Conservation (phyloP, 2,888 invertebrate species). For the Dione juno region DNA sequence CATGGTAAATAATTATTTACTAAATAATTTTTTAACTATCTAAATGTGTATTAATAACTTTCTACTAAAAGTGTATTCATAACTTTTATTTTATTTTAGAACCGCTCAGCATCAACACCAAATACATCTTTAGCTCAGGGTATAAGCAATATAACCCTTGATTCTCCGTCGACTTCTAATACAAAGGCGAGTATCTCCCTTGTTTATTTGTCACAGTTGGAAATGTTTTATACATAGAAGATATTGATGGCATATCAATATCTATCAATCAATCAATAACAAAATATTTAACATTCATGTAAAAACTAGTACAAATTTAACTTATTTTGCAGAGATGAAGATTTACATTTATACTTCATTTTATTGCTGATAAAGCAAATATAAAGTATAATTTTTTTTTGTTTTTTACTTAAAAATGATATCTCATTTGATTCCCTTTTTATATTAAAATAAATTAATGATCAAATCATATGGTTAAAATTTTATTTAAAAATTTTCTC, state of each 20-base stretch:
- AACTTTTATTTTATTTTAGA: slow-evolving; percentile 58
- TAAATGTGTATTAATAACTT: too few relatives aligned
- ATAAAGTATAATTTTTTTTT: neutral
- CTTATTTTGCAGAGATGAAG: neutral
- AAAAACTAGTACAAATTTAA: neutral
- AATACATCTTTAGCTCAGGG: slow-evolving; percentile 64
- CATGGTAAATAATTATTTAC: slow-evolving; percentile 83
- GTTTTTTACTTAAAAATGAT: too few relatives aligned
- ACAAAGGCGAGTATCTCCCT: slow-evolving; percentile 59
- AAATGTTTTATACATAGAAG: too few relatives aligned
- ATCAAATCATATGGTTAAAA: too few relatives aligned
- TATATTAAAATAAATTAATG: too few relatives aligned
- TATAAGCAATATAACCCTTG: slow-evolving; percentile 64
- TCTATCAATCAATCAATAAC: too few relatives aligned
- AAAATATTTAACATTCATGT: too few relatives aligned
- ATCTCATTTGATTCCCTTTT: too few relatives aligned
- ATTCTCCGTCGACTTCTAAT: slow-evolving; percentile 64
- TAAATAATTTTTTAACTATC: too few relatives aligned
- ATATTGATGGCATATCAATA: too few relatives aligned
- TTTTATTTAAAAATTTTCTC: too few relatives aligned
- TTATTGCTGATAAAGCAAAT: neutral
- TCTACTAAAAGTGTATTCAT: neutral
- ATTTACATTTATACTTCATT: neutral
- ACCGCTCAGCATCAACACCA: slow-evolving; percentile 66
- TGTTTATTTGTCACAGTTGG: neutral